Base-by-base conservation (phyloP, 2,113 vertebrate genomes). In the Lophotis ruficrista region DNA sequence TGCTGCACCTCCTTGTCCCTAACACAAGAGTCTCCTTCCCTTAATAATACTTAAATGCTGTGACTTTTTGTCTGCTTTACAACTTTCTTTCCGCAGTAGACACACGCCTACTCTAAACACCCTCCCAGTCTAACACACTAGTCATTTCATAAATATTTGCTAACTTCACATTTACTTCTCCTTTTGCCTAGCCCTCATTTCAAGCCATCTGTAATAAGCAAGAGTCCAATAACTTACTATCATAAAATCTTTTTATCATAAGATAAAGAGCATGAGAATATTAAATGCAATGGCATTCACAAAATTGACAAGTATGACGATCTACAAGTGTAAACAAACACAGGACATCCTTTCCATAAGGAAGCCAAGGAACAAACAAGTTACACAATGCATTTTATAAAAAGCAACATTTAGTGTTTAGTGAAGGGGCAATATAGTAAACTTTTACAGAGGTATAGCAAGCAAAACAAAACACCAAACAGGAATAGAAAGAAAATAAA, bases 281-380 rank as follows among this genome's bases (percentile, higher is more conserved):
- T 72, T 41, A 72, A 77, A 64, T 6, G 28, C 62, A 78, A 50
- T 12, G 21, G 20, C 28, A 60, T 33, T 77, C 58, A 87, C 38
- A 73, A 60, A 86, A 64, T 0, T 43, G 23, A 68, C 0, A 0
- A 62, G 33, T 51, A 72, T 14, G 18, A 82, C 62, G 94, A 81
- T n/a, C 20, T 73, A 58, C 53, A 76, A 68, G 71, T 0, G 1
- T 71, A 87, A 95, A 94, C 85, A 94, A 91, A 83, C 27, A 96
- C 77, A 91, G 88, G 90, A 93, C 70, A 90, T 91, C 86, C 93
- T 94, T 87, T 75, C 75, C 53, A 24, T 27, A 86, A 93, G 66
- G 87, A 97, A 97, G 66, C 60, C 60, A 47, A 82, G 61, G 47
- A 76, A 95, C 81, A 96, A 97, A 95, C 81, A 93, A 62, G 33